Base-by-base conservation (phyloP, 2,797 vertebrate species). In the Micromesistius poutassou region DNA sequence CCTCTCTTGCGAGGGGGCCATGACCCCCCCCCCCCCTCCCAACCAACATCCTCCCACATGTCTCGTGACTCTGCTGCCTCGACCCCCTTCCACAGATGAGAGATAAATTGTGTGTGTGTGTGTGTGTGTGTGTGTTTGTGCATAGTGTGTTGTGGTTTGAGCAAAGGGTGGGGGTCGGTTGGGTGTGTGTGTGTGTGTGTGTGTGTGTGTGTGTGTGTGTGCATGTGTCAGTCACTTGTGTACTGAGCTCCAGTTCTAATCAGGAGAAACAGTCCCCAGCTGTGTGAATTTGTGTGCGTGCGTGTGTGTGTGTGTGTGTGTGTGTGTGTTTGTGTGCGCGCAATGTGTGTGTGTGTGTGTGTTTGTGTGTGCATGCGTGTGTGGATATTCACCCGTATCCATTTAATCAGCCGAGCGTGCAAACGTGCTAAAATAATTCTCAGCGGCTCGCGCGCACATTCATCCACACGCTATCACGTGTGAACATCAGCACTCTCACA, bases 221-320 rank as follows among this genome's bases (percentile, higher is more conserved):
- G 68, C 74, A 77, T 76, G 74, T 74, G 76, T 87, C 46, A 72
- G 75, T 83, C 84, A 77, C 87, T 91, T 90, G 83, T 85, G 81
- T 74, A 79, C 79, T 46, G 82, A 90, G 80, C 85, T 83, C 76
- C 31, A 78, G 78, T 77, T 89, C 84, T 90, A 92, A 90, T 91
- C 91, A 90, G 81, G 78, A 85, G 82, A 80, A 86, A 90, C 79
- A 81, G 85, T 78, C 77, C 79, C 78, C 42, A 73, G 77, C 19
- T 77, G 78, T 76, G 74, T 78, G 78, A 87, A 33, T 72, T 74
- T 83, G 82, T 76, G 86, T 91, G 81, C 73, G 68, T 79, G 16
- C 75, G 19, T 30, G 10, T 72, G 77, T 36, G 79, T 79, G 79
- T 25, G 35, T 42, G n/a, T 66, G 55, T 40, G 75, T 35, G 33